Evolutionary conservation across 2,888 invertebrate genomes (phyloP).

Genomic region (Diplazon laetatorius): DNA sequence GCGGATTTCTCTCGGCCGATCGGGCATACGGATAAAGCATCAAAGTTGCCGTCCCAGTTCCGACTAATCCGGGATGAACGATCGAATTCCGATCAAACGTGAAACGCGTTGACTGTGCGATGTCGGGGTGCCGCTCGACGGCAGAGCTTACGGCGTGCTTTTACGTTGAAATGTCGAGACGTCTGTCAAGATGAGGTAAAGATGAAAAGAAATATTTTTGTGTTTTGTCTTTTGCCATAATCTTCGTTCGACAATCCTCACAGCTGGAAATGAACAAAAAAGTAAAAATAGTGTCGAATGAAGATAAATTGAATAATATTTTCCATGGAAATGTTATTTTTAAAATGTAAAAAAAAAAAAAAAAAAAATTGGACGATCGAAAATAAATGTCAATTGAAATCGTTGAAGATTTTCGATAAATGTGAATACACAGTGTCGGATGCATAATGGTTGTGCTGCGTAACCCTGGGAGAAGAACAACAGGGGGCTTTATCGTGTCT

Average conservation of each 20-base stretch:
- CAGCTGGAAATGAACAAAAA: neutral
- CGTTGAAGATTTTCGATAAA: neutral
- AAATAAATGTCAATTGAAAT: constrained; percentile 9
- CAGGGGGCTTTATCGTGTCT: constrained; percentile 38
- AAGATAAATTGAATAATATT: neutral
- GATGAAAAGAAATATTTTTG: constrained; percentile 38
- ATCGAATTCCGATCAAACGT: constrained; percentile 52
- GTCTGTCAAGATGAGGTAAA: neutral
- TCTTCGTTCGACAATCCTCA: neutral
- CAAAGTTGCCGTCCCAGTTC: constrained; percentile 63
- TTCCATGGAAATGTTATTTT: no score
- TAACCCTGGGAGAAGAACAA: constrained; percentile 51
- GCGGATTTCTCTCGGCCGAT: constrained; percentile 45
- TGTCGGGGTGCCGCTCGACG: constrained; percentile 3
- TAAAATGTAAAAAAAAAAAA: no score
- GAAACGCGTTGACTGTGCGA: constrained; percentile 6
- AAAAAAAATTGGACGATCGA: neutral
- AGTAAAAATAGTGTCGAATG: neutral
- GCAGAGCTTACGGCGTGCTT: neutral
- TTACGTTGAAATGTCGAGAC: no score
- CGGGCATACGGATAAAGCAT: constrained; percentile 60
- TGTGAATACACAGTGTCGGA: neutral
- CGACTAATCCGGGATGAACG: constrained; percentile 55
- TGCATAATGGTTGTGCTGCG: constrained; percentile 16
- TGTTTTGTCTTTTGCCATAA: constrained; percentile 11